Conservation (phyloP, 2,113 vertebrate genomes). For the Lophura nycthemera region DNA sequence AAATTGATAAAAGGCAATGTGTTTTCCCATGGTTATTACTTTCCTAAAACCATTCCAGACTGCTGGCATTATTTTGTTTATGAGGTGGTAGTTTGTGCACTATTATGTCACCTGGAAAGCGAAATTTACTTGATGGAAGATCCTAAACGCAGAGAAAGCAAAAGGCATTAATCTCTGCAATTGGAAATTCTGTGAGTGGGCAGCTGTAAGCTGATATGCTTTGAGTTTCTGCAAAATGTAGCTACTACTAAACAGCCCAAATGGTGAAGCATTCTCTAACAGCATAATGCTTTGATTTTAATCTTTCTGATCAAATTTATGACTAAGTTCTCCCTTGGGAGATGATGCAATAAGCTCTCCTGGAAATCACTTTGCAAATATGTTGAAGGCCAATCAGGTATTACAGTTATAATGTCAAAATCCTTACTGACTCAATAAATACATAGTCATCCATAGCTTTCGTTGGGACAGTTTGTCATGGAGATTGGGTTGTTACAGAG, state of each 20-base stretch:
- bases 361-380: background rate
- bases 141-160: conserved; percentile 16
- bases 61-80: conserved; percentile 19
- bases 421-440: background rate
- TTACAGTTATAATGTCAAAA: background rate
- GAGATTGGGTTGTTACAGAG: background rate
- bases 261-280: conserved; percentile 11
- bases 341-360: conserved; percentile 4
- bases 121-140: background rate
- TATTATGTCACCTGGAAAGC: conserved; percentile 20
- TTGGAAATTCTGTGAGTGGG: conserved; percentile 5
- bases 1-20: background rate
- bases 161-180: conserved; percentile 8
- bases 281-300: background rate
- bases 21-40: conserved; percentile 1
- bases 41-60: background rate
- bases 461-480: background rate
- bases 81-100: conserved; percentile 21
- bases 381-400: background rate
- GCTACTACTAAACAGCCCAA: background rate
- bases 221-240: conserved; percentile 24
- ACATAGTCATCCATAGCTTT: background rate
- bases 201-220: background rate
- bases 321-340: conserved; percentile 33
- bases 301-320: conserved; percentile 16